Conservation (phyloP, 2,888 invertebrate species). For the Scaptomyza reducta region DNA sequence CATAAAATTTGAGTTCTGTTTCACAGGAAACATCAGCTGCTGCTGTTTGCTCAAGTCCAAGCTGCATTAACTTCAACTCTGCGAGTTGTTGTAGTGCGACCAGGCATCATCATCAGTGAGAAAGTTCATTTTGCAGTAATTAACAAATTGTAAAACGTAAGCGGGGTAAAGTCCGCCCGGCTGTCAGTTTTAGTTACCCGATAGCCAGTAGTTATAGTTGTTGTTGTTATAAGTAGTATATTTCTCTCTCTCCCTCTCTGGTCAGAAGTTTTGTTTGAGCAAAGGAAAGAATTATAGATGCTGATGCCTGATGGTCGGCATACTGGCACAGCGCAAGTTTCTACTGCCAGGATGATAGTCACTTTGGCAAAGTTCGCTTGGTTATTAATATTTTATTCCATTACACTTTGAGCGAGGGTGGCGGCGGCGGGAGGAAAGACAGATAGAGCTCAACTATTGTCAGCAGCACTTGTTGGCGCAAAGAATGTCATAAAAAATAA, state of each 20-base stretch:
- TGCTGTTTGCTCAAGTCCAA: conserved; percentile 62
- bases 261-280: conserved; percentile 68
- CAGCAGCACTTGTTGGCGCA: conserved; percentile 67
- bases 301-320: conserved; percentile 39
- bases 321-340: conserved; percentile 21
- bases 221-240: conserved; percentile 25
- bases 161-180: conserved; percentile 37
- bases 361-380: conserved; percentile 69
- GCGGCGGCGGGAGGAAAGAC: neutral
- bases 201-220: conserved; percentile 20
- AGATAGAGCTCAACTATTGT: conserved; percentile 47
- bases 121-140: conserved; percentile 77
- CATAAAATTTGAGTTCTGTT: conserved; percentile 5
- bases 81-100: neutral
- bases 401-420: conserved; percentile 53
- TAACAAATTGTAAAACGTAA: conserved; percentile 73
- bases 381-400: conserved; percentile 77
- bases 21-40: conserved; percentile 64
- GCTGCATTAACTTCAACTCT: conserved; percentile 10
- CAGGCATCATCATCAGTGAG: conserved; percentile 29
- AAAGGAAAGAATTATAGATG: conserved; percentile 68
- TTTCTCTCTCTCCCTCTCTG: conserved; percentile 28
- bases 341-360: conserved; percentile 65
- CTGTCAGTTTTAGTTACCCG: conserved; percentile 46
- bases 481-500: conserved; percentile 20